Percentiles rank a stretch among this genome's conserved stretches.
Conservation (phyloP, 2,113 vertebrate species). For the Urocitellus parryii region DNA sequence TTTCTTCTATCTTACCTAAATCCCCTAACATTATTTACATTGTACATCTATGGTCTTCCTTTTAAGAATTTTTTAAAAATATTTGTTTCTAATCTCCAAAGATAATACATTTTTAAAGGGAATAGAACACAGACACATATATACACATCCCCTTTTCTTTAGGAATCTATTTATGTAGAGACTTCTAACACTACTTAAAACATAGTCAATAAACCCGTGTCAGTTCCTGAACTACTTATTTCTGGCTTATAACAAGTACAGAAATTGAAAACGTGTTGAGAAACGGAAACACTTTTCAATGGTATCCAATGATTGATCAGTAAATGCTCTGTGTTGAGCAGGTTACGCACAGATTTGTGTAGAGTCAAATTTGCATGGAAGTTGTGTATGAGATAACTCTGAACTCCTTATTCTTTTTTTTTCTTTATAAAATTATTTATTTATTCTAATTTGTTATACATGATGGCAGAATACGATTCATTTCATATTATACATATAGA, state of each 20-base stretch:
- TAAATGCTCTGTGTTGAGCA: background rate
- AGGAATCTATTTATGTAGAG: background rate
- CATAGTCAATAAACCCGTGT: background rate
- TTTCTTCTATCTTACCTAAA: conserved; percentile 16
- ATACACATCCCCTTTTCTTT: background rate
- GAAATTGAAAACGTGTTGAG: background rate
- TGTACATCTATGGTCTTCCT: background rate
- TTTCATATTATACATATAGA: no score
- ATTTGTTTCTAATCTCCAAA: background rate
- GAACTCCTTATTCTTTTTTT: background rate
- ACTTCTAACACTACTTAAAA: background rate
- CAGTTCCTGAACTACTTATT: background rate
- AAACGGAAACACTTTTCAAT: background rate
- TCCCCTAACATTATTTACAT: background rate
- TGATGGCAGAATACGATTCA: no score
- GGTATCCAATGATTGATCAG: background rate
- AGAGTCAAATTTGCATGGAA: background rate
- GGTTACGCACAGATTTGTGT: background rate
- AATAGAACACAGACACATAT: background rate
- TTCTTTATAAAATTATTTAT: no score
- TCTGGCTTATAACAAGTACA: background rate
- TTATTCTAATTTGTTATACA: no score
- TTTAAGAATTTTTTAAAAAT: background rate
- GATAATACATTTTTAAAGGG: background rate
- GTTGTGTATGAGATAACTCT: background rate